These are phyloP conservation scores for Rhimphoctona megacephalus DNA, from an alignment of 2,888 invertebrate genomes.

Conservation along the genomic window DNA sequence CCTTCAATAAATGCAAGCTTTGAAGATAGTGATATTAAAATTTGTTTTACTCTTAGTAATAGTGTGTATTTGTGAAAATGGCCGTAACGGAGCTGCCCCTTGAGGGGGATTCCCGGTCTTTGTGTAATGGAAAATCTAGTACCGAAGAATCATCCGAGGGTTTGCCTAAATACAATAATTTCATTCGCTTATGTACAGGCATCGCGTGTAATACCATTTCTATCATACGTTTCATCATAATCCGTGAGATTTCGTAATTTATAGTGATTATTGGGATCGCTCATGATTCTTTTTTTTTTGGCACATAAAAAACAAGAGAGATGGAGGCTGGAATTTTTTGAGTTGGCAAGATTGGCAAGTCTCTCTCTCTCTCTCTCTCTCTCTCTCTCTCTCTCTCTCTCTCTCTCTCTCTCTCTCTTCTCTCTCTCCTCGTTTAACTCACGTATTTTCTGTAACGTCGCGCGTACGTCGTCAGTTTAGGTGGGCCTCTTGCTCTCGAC, in stretches of 20 bases:
- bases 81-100: background rate
- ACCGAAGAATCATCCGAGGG: constrained; percentile 49
- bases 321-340: constrained; percentile 35
- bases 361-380: constrained; percentile 23
- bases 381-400: background rate
- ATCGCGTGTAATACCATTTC: constrained; percentile 43
- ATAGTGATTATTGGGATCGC: constrained; percentile 33
- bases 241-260: constrained; percentile 63
- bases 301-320: background rate
- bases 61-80: constrained; percentile 40
- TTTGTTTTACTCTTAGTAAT: constrained; percentile 57
- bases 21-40: constrained; percentile 32
- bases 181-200: constrained; percentile 64
- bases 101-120: constrained; percentile 18
- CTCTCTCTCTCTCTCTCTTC: background rate
- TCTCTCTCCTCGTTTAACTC: constrained; percentile 11
- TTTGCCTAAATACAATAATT: constrained; percentile 79
- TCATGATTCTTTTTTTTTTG: constrained; percentile 32
- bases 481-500: constrained; percentile 76
- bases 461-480: constrained; percentile 72
- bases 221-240: constrained; percentile 46
- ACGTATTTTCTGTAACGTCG: constrained; percentile 41
- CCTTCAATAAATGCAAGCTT: constrained; percentile 4
- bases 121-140: constrained; percentile 29
- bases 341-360: constrained; percentile 50